These are phyloP conservation scores for Galeruca laticollis DNA, from an alignment of 2,888 invertebrate species.

Conservation along the genomic window DNA sequence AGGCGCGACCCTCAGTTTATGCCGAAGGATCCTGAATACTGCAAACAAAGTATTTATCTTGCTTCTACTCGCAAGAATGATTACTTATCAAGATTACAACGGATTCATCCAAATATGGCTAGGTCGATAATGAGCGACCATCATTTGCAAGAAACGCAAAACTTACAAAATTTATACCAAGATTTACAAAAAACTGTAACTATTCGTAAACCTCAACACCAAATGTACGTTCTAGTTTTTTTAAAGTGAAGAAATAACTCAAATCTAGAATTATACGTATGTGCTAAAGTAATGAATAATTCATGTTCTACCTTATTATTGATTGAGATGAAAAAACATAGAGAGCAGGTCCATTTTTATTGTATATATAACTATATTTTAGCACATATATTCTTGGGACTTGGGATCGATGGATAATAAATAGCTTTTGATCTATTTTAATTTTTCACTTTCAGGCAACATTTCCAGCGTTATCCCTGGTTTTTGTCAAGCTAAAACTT, in stretches of 20 bases:
- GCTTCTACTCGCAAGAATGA: constrained; percentile 58
- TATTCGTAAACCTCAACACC: constrained; percentile 54
- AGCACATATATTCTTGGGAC: too few species aligned
- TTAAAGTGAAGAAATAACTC: background rate
- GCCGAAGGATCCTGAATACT: constrained; percentile 51
- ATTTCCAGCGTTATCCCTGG: too few species aligned
- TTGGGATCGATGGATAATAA: too few species aligned
- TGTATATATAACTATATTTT: too few species aligned
- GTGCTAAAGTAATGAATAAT: too few species aligned
- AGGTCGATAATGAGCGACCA: constrained; percentile 62
- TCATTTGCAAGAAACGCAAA: constrained; percentile 58
- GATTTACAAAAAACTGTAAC: constrained; percentile 57
- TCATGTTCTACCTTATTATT: too few species aligned
- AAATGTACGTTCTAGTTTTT: constrained; percentile 49
- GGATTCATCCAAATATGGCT: constrained; percentile 61
- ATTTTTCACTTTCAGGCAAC: too few species aligned
- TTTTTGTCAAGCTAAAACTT: too few species aligned
- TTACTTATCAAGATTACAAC: constrained; percentile 59
- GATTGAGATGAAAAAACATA: too few species aligned
- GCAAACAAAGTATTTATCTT: constrained; percentile 44
- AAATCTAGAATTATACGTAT: too few species aligned
- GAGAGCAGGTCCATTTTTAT: too few species aligned
- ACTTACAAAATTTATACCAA: constrained; percentile 49
- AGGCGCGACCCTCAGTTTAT: constrained; percentile 59
- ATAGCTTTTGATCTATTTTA: too few species aligned